Base-by-base conservation (phyloP, 2,113 vertebrate species). In the Recurvirostra avosetta region DNA sequence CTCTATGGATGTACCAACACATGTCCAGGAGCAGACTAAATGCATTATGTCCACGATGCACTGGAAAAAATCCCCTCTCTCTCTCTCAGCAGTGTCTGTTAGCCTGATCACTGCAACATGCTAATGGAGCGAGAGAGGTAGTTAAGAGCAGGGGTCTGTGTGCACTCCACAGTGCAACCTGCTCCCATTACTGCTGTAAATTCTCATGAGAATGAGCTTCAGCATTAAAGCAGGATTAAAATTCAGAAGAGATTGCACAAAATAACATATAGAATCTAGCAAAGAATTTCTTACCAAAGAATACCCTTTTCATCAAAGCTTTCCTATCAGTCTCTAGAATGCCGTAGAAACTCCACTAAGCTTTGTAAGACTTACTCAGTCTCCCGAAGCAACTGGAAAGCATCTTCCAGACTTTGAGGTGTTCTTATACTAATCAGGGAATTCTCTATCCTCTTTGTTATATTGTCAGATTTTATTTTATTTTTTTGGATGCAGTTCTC, bases 91-190 rank as follows among this genome's bases (percentile, higher is more conserved):
- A 43, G 26, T 21, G 10, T 27, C 76, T 86, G 22, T 34, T 36
- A 70, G 25, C 32, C 45, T 41, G 36, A 86, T 45, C 47, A 11
- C 38, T 49, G 66, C 25, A 70, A 15, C 12, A 70, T 6, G 38
- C 20, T 86, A 43, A 59, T 0, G 0, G 20, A 55, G 15, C 47
- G 22, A 5, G 34, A 36, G 21, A 5, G 1, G 30, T 43, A 53
- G 74, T 56, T 67, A 50, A 66, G 65, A 62, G 41, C 21, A 61
- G 38, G 22, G 21, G 11, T 63, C 66, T 92, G n/a, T 38, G n/a
- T 66, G 34, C 22, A 4, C 16, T 58, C 38, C 34, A 20, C 29
- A 58, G 17, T 11, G 26, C 38, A 87, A 12, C 36, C 26, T 77
- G 45, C 68, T 91, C n/a, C 45, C 23, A 7, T 81, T 67, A n/a